Evolutionary conservation across 2,888 invertebrate species (phyloP).

Genomic region (Lasioglossum morio): DNA sequence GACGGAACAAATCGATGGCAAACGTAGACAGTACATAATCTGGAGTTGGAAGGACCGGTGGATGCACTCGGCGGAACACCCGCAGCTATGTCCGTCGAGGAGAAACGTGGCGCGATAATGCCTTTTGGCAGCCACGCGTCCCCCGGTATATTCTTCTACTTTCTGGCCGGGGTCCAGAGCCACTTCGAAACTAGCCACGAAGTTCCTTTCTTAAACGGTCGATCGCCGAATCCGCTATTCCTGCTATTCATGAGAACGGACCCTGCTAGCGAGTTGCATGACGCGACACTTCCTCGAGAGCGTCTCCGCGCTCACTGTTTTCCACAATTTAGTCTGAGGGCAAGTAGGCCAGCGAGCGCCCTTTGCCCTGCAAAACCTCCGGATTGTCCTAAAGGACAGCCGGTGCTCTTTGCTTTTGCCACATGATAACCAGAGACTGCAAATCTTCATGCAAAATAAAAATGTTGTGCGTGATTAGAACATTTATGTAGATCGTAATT

Average conservation of each 20-base stretch:
- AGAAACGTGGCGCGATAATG: slow-evolving; percentile 39
- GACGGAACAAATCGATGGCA: background rate
- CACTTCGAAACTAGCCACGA: slow-evolving; percentile 33
- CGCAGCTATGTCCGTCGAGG: slow-evolving; percentile 21
- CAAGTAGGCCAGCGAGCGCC: background rate
- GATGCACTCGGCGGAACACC: slow-evolving; percentile 28
- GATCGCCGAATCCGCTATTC: slow-evolving; percentile 26
- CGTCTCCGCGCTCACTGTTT: background rate
- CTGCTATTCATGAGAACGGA: background rate
- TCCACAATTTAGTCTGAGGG: background rate
- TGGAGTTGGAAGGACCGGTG: background rate
- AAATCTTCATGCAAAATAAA: too few species aligned
- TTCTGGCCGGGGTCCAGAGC: slow-evolving; percentile 49
- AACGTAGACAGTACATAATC: background rate
- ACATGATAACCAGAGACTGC: background rate
- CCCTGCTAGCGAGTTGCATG: background rate
- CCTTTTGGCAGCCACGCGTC: slow-evolving; percentile 49
- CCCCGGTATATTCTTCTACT: slow-evolving; percentile 22
- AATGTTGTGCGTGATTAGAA: too few species aligned
- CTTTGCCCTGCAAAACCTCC: background rate
- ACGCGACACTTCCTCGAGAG: background rate
- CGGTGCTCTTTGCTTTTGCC: too few species aligned
- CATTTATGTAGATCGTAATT: too few species aligned
- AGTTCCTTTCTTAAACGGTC: slow-evolving; percentile 43
- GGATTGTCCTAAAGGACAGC: background rate